Evolutionary conservation across 2,888 invertebrate species (phyloP).

Genomic region (Aphodius sticticus): DNA sequence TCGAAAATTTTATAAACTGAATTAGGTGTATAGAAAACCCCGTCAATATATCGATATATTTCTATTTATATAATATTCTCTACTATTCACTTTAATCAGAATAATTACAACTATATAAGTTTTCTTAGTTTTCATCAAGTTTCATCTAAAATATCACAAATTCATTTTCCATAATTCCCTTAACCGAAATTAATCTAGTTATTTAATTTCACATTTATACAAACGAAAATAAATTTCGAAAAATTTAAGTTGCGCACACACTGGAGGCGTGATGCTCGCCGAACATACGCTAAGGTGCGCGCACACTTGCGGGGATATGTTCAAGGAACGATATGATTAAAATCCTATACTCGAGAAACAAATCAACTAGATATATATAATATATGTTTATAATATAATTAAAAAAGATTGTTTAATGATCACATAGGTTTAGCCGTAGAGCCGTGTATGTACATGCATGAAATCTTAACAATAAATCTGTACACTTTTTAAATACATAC

Average conservation of each 20-base stretch:
- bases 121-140: background rate
- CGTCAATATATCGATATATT: background rate
- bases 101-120: background rate
- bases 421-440: conserved; percentile 25
- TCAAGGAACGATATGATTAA: background rate
- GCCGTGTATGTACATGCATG: conserved; percentile 19
- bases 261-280: background rate
- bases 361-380: background rate
- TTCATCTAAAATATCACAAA: conserved; percentile 4
- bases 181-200: background rate
- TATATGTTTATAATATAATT: background rate
- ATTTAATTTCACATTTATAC: background rate
- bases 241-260: background rate
- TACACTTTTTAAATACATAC: background rate
- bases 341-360: background rate
- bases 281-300: background rate
- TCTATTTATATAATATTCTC: background rate
- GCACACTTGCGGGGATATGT: background rate
- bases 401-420: conserved; percentile 12
- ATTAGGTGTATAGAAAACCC: background rate
- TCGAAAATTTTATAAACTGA: background rate
- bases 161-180: background rate
- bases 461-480: background rate
- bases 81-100: background rate
- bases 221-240: background rate